Base-by-base conservation (phyloP, 2,888 invertebrate species). In the Chaetogeoica ovagalla region DNA sequence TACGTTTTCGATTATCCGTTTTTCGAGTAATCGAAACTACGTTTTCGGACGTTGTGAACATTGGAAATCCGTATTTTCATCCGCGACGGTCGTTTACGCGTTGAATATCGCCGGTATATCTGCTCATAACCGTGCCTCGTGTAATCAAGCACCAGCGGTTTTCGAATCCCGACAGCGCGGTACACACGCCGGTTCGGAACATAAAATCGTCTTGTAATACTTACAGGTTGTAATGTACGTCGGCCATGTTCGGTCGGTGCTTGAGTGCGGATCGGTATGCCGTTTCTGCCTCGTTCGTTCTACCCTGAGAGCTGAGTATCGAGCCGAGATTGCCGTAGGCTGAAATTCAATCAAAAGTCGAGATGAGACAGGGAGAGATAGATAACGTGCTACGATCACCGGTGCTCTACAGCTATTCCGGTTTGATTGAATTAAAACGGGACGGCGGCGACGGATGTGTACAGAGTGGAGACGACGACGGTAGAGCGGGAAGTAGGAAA, bases 311-410 rank as follows among this genome's bases (percentile, higher is more conserved):
- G 86, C 95, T 97, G 85, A 97, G 90, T 85, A 98, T 94, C 87
- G 97, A 97, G 86, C 97, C 98, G 87, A 98, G 90, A 89, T 98
- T 98, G 83, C 97, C 97, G 88, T 95, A 95, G 71, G 97, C 97
- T 97, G 90, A 83, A 90, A 89, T 83, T 84, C 84, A 84, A 75
- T 81, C 72, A 73, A 81, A n/a, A 81, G 43, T 63, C 55, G 23
- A 65, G 15, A 60, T 59, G 57, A 60, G 59, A 72, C 13, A 9
- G 21, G 57, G 1, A 3, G 72, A 23, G 13, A 59, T 9, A 55
- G 39, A 55, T 37, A 77, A 62, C 43, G 68, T n/a, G 37, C 43
- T 9, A 43, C 62, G 62, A 77, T 68, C 69, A 55, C 39, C 11
- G 39, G 43, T 52, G 43, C 11, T 4, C 30, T n/a, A n/a, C 30